Base-by-base conservation (phyloP, 2,797 vertebrate genomes). In the Amphiprion clarkii region DNA sequence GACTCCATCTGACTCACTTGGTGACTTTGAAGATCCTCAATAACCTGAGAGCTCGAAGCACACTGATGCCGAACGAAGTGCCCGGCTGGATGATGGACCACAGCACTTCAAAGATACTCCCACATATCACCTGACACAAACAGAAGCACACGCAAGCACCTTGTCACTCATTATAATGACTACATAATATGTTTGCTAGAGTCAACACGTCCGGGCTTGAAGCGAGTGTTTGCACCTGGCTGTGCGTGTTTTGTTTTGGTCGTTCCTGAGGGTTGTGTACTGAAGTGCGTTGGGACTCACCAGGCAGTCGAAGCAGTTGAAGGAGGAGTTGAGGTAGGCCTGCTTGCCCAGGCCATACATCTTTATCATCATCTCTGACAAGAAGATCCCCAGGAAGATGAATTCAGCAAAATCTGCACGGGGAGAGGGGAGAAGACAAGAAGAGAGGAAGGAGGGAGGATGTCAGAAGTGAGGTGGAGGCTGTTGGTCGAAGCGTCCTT, bases 1-100 rank as follows among this genome's bases (percentile, higher is more conserved):
- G 23, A 52, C 12, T 29, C 58, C 0, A 2, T 0, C 6, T 17
- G 40, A 84, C 98, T 96, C 92, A 99, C 98, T 99, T 99, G 87
- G 98, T 99, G 93, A 99, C 97, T 96, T 99, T 99, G 95, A 99
- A 99, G 91, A 99, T 99, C 88, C 98, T 96, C 95, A 99, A 91
- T 96, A 99, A 96, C 96, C 97, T 97, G 95, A 99, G 97, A 95
- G 98, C 98, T 96, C 98, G 96, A 79, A 99, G 95, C 87, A 99
- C 98, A 58, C 97, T 98, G 93, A 99, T 99, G 83, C 98, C 98
- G 77, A 99, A 99, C 10, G 97, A 99, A 16, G 97, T 99, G 87
- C 98, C 98, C 0, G 98, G 98, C 93, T 99, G 97, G 90, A 99
- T 95, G 87, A 97, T 95, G 17, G 97, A 96, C 96, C 97, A 99